Percentiles rank a stretch among this genome's conserved stretches.
phyloP scores from a whole-genome alignment of 2,113 vertebrate species.

The Elephas maximus region DNA sequence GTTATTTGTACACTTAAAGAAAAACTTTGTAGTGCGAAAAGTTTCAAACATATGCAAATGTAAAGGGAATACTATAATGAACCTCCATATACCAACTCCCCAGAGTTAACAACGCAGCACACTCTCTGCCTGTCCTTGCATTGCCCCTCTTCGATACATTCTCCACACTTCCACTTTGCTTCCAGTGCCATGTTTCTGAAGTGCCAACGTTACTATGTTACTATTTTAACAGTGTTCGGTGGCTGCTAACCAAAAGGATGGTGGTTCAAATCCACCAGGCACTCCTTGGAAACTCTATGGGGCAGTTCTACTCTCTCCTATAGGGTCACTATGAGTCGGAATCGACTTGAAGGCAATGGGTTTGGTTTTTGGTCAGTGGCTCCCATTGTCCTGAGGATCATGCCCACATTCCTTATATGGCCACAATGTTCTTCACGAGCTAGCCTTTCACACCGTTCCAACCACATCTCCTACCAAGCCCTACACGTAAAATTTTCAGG shows the following conservation, averaged over 20 bases:
- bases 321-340: no score
- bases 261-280: no score
- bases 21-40: background rate
- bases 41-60: background rate
- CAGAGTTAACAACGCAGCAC: background rate
- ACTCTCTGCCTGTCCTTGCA: background rate
- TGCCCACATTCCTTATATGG: background rate
- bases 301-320: no score
- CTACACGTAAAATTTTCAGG: background rate
- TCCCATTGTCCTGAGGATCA: background rate
- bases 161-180: background rate
- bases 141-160: background rate
- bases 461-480: background rate
- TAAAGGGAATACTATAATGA: background rate
- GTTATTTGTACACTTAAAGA: background rate
- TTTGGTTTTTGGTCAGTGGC: background rate
- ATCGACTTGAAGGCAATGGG: no score
- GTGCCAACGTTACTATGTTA: background rate
- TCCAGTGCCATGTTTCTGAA: background rate
- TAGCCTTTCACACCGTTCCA: background rate
- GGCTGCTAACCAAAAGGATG: no score
- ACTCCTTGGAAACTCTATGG: no score
- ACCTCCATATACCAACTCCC: background rate
- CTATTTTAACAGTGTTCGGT: background rate
- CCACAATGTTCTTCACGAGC: background rate